Conservation (phyloP, 1,140 invertebrate genomes). For the Odontomachus brunneus region DNA sequence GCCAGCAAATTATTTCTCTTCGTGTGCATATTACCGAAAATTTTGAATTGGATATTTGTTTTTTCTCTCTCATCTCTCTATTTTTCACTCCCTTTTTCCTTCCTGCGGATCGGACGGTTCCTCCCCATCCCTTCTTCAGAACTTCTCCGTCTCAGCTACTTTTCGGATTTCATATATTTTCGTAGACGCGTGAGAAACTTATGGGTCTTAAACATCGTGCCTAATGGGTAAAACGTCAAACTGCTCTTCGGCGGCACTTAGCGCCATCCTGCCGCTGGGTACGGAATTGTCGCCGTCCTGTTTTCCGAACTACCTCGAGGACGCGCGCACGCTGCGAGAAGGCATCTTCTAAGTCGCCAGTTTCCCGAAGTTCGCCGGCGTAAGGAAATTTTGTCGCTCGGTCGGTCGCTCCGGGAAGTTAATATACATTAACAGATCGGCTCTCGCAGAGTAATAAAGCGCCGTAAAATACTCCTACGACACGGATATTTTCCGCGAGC, state of each 20-base stretch:
- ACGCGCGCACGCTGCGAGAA: neutral
- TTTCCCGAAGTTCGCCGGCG: conserved; percentile 19
- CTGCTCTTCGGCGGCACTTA: conserved; percentile 42
- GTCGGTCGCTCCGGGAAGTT: conserved; percentile 37
- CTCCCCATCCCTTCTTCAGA: too few species aligned
- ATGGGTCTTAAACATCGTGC: neutral
- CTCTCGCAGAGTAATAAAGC: conserved; percentile 8
- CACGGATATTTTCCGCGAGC: conserved; percentile 63
- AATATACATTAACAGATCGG: conserved; percentile 58
- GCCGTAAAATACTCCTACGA: conserved; percentile 34
- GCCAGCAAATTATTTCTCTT: too few species aligned
- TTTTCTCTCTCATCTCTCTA: neutral
- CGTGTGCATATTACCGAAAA: too few species aligned
- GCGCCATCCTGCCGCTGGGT: conserved; percentile 6
- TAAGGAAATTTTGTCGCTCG: conserved; percentile 45
- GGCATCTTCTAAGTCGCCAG: conserved; percentile 27
- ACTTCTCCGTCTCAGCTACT: too few species aligned
- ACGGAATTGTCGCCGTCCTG: conserved; percentile 39
- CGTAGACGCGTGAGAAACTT: neutral
- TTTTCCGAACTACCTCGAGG: conserved; percentile 20
- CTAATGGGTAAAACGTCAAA: conserved; percentile 55
- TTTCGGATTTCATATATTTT: neutral
- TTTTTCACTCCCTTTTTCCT: neutral
- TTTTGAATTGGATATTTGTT: neutral
- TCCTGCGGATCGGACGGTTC: too few species aligned